These are phyloP conservation scores for Formicarius rufipectus DNA, from an alignment of 2,113 vertebrate species.

Conservation along the genomic window DNA sequence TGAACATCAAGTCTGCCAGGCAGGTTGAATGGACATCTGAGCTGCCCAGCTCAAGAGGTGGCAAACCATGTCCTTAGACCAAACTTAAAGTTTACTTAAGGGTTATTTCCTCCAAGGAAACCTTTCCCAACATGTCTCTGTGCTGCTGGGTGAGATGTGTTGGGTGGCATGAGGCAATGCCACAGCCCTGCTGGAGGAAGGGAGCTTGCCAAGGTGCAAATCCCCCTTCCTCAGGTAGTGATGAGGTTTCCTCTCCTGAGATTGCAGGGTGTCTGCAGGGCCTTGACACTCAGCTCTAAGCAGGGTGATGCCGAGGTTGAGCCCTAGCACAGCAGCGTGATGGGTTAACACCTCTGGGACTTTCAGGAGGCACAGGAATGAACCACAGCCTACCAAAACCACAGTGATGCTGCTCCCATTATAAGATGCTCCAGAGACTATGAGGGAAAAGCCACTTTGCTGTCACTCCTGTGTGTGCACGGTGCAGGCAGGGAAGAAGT, in stretches of 20 bases:
- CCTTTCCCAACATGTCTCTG: rapidly evolving
- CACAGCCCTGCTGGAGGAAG: not conserved
- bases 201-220: not conserved
- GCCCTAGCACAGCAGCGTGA: not conserved
- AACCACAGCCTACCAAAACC: not conserved
- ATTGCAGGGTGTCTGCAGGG: not conserved
- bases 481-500: not conserved
- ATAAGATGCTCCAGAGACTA: not conserved
- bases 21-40: not conserved
- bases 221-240: rapidly evolving
- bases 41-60: not conserved
- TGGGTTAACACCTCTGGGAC: not conserved
- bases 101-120: not conserved
- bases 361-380: not conserved
- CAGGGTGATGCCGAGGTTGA: rapidly evolving
- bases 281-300: not conserved
- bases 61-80: not conserved
- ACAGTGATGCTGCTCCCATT: not conserved
- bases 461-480: not conserved
- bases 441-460: not conserved
- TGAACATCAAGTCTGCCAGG: rapidly evolving
- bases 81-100: not conserved
- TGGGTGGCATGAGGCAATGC: not conserved
- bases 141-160: not conserved
- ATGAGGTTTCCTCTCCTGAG: not conserved